These are phyloP conservation scores for Nephrotoma flavescens DNA, from an alignment of 2,888 invertebrate genomes.

Conservation along the genomic window DNA sequence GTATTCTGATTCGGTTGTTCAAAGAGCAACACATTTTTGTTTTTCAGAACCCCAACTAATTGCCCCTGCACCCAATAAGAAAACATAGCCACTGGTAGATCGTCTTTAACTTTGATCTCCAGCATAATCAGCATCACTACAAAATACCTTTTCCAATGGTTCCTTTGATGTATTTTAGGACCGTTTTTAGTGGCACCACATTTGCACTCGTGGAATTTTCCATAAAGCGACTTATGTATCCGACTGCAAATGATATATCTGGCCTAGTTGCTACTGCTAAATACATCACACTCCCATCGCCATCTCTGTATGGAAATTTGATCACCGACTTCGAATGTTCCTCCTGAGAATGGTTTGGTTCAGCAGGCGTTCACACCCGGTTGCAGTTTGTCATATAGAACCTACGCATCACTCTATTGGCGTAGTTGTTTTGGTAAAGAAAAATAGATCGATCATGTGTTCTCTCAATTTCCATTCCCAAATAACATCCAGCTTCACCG, in stretches of 20 bases:
- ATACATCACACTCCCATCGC: conserved; percentile 2
- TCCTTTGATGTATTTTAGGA: conserved; percentile 10
- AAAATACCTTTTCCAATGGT: not conserved
- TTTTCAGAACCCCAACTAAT: conserved; percentile 13
- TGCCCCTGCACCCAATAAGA: conserved; percentile 14
- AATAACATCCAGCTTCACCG: too few relatives aligned
- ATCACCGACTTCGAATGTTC: not conserved
- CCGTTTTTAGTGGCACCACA: conserved; percentile 11
- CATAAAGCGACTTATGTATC: not conserved
- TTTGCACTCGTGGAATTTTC: conserved; percentile 10
- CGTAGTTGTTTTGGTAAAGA: too few relatives aligned
- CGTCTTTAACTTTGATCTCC: conserved; percentile 12
- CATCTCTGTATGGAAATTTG: conserved; percentile 5
- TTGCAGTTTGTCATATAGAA: too few relatives aligned
- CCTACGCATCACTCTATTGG: too few relatives aligned
- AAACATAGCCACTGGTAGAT: conserved; percentile 15
- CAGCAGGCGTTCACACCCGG: too few relatives aligned
- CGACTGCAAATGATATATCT: conserved; percentile 5
- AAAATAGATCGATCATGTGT: not conserved
- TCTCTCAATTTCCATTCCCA: too few relatives aligned
- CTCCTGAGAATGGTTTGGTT: not conserved
- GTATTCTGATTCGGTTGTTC: not conserved
- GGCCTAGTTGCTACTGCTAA: conserved; percentile 6
- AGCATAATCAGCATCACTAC: conserved; percentile 14
- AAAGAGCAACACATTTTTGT: not conserved